These are phyloP conservation scores for Macrochelys suwanniensis DNA, from an alignment of 2,797 vertebrate species.

Conservation along the genomic window DNA sequence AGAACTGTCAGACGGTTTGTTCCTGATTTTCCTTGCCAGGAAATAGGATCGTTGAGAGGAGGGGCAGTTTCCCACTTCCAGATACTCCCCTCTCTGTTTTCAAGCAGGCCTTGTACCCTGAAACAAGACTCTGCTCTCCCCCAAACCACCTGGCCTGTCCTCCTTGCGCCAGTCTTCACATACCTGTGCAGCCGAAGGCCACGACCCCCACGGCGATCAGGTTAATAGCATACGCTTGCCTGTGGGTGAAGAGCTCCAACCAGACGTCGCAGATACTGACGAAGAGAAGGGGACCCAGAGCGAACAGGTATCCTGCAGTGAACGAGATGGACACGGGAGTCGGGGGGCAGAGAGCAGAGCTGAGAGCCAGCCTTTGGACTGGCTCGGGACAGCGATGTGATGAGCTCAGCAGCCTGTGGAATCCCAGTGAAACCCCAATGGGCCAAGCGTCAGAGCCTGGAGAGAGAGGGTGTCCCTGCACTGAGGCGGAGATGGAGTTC, in stretches of 20 bases:
- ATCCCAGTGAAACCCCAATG: not conserved
- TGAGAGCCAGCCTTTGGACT: not conserved
- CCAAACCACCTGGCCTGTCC: not conserved
- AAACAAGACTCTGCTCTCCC: not conserved
- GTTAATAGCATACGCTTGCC: conserved; percentile 93
- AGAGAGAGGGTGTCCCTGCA: not conserved
- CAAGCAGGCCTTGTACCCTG: not conserved
- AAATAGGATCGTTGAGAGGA: not conserved
- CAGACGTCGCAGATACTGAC: conserved; percentile 95
- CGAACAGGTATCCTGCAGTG: conserved; percentile 91
- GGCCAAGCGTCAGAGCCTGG: not conserved
- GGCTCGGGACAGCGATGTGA: not conserved
- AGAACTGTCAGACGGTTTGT: not conserved
- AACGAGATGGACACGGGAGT: not conserved
- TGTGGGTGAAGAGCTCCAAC: conserved; percentile 91
- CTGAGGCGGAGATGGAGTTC: not conserved
- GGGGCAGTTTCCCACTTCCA: not conserved
- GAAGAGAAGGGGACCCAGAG: conserved; percentile 93
- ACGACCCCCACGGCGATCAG: conserved; percentile 94
- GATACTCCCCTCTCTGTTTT: not conserved
- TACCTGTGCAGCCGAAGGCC: conserved; percentile 99
- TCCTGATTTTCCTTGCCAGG: not conserved
- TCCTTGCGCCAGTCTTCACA: not conserved
- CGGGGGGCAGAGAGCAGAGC: fast-evolving
- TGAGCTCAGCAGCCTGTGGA: not conserved